Conservation (phyloP, 2,888 invertebrate genomes). For the Galerucella pusilla region DNA sequence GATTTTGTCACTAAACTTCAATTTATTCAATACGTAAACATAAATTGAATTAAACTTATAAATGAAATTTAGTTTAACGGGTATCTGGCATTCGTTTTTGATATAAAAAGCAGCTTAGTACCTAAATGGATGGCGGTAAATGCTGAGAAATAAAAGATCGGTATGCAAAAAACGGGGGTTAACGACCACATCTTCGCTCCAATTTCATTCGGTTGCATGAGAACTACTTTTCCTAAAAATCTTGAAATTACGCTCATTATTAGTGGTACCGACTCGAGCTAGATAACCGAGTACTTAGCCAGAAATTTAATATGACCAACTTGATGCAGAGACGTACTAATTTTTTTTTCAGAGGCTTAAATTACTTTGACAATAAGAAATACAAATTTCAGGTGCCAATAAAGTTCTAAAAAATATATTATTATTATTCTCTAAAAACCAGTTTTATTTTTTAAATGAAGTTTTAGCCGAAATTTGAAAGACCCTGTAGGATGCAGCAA, state of each 20-base stretch:
- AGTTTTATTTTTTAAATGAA: no score
- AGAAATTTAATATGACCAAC: conserved; percentile 39
- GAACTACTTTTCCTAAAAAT: conserved; percentile 37
- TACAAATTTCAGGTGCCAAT: no score
- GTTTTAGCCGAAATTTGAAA: no score
- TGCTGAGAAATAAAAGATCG: conserved; percentile 10
- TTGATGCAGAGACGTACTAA: conserved; percentile 16
- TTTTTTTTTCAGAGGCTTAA: not conserved
- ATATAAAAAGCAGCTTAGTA: conserved; percentile 1
- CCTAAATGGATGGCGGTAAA: not conserved
- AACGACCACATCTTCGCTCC: conserved; percentile 37
- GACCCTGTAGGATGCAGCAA: no score
- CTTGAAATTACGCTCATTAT: conserved; percentile 40
- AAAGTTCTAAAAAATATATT: no score
- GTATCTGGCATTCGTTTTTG: not conserved
- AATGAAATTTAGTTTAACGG: not conserved
- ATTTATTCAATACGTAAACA: not conserved
- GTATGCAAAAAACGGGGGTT: conserved; percentile 27
- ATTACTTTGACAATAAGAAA: not conserved
- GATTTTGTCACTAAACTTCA: no score
- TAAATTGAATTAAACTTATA: not conserved
- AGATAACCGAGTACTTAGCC: conserved; percentile 35
- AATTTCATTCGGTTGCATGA: conserved; percentile 37
- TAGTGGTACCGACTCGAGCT: conserved; percentile 36
- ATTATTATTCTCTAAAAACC: no score